phyloP scores from a whole-genome alignment of 2,888 invertebrate genomes.

The Drosophila anomalata region DNA sequence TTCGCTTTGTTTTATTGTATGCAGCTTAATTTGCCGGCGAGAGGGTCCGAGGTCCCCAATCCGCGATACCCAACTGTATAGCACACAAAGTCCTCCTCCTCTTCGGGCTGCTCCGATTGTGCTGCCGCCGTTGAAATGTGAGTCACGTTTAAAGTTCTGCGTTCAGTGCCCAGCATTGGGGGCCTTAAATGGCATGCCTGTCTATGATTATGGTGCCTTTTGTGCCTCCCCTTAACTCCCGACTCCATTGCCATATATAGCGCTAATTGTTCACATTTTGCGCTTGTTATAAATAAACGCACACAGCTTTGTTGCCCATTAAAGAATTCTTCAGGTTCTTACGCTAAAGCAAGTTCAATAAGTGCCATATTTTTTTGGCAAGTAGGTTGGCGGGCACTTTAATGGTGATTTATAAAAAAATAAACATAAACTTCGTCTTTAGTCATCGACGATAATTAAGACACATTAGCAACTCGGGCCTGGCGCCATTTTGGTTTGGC shows the following conservation, averaged over 20 bases:
- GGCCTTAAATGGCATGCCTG: conserved; percentile 64
- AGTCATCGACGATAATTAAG: conserved; percentile 44
- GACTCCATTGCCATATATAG: conserved; percentile 63
- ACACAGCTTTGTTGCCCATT: conserved; percentile 45
- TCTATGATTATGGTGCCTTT: conserved; percentile 34
- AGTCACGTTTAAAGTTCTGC: conserved; percentile 76
- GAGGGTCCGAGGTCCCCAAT: conserved; percentile 13
- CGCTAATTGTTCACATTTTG: conserved; percentile 76
- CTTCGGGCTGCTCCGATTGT: conserved; percentile 6
- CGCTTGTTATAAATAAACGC: conserved; percentile 72
- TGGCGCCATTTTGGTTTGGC: conserved; percentile 47
- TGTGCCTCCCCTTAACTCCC: conserved; percentile 14
- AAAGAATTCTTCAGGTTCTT: not conserved
- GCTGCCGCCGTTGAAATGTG: conserved; percentile 58
- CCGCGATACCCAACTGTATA: conserved; percentile 6
- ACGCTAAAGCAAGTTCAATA: conserved; percentile 13
- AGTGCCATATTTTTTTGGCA: conserved; percentile 25
- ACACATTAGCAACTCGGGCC: conserved; percentile 45
- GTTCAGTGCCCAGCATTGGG: conserved; percentile 30
- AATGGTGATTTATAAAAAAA: not conserved
- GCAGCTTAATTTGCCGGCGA: conserved; percentile 63
- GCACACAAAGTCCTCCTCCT: not conserved
- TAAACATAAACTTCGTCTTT: not conserved
- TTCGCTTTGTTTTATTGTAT: conserved; percentile 72
- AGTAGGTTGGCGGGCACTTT: not conserved